Percentiles rank a stretch among this genome's conserved stretches.
Conservation (phyloP, 2,888 invertebrate genomes). For the Anticlea derivata region DNA sequence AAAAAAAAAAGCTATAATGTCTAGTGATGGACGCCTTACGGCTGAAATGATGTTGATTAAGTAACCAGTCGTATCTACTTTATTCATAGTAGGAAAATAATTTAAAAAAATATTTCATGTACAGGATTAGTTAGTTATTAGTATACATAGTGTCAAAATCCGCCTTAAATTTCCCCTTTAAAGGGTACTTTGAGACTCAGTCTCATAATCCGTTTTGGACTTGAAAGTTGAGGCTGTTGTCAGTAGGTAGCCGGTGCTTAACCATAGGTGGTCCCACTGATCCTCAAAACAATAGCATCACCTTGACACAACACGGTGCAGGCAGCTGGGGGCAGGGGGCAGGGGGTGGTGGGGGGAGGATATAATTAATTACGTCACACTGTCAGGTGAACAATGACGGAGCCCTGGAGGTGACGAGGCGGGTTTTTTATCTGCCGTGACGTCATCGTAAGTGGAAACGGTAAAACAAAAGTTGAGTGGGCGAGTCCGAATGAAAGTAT, state of each 20-base stretch:
- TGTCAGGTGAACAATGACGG: slow-evolving; percentile 81
- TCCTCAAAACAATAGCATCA: slow-evolving; percentile 68
- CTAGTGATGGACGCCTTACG: no score
- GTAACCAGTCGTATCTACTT: no score
- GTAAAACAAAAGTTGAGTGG: slow-evolving; percentile 23
- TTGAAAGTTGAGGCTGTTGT: no score
- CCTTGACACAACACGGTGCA: slow-evolving; percentile 73
- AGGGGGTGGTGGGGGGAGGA: slow-evolving; percentile 39
- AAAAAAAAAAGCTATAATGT: no score
- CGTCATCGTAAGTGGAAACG: slow-evolving; percentile 19
- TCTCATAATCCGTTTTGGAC: no score
- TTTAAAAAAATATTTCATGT: no score
- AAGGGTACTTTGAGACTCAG: no score
- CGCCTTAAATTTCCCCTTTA: no score
- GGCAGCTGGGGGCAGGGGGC: slow-evolving; percentile 41
- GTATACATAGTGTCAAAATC: no score
- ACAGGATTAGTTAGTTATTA: no score
- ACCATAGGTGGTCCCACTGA: slow-evolving; percentile 21
- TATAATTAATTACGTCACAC: slow-evolving; percentile 75
- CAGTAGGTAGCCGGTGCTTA: neutral
- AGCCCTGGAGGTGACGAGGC: slow-evolving; percentile 63
- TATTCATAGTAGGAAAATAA: no score
- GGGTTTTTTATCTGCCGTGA: slow-evolving; percentile 55
- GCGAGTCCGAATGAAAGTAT: neutral
- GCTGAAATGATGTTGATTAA: no score